A percentile compares a stretch with the other conserved stretches of the same genome.
phyloP scores from a whole-genome alignment of 2,888 invertebrate genomes.

The Resseliella maxima region DNA sequence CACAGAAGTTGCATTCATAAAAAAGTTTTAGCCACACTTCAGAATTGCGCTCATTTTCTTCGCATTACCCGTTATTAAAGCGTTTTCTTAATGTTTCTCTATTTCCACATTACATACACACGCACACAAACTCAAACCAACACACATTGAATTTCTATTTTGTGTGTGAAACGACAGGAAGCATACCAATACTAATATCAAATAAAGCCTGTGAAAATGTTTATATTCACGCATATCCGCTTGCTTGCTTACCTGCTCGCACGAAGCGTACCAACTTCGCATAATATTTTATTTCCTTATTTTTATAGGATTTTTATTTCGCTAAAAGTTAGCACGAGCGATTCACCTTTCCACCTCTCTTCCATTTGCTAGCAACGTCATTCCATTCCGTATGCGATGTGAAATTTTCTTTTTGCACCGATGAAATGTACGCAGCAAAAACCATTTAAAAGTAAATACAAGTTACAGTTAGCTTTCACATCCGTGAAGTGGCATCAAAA shows the following conservation, averaged over 20 bases:
- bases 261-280: neutral
- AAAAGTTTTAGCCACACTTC: conserved; percentile 41
- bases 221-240: neutral
- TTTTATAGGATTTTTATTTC: conserved; percentile 51
- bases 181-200: neutral
- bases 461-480: neutral
- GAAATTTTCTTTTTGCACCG: neutral
- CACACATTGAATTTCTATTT: neutral
- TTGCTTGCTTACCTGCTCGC: no score
- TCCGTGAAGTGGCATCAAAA: neutral
- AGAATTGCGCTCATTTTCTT: neutral
- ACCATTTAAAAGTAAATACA: neutral
- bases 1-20: conserved; percentile 29
- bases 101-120: neutral
- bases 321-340: neutral
- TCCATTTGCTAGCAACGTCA: neutral
- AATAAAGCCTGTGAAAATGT: conserved; percentile 6
- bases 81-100: neutral
- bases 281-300: conserved; percentile 24
- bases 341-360: neutral
- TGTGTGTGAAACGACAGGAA: neutral
- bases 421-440: neutral
- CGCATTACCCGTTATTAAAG: conserved; percentile 45
- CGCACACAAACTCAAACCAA: no score
- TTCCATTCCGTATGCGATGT: neutral